phyloP scores from a whole-genome alignment of 2,888 invertebrate genomes.

The Dioctria rufipes region DNA sequence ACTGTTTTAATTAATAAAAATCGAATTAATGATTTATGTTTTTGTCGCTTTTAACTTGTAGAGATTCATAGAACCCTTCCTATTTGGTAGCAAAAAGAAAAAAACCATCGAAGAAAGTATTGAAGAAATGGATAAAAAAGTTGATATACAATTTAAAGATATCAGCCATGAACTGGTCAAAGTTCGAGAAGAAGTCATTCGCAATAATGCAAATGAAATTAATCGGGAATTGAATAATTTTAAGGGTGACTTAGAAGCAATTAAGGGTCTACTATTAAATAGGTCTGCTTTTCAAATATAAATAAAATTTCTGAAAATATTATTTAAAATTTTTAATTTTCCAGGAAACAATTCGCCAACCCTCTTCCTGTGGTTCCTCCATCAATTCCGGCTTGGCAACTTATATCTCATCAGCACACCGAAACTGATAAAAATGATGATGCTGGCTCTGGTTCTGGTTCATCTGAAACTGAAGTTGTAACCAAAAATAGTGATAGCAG shows the following conservation, averaged over 20 bases:
- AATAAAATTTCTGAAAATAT: not conserved
- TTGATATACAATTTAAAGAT: slow-evolving; percentile 75
- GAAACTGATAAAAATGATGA: slow-evolving; percentile 72
- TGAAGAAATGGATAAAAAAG: slow-evolving; percentile 78
- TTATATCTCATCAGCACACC: slow-evolving; percentile 70
- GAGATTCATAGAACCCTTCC: slow-evolving; percentile 77
- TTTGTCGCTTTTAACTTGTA: slow-evolving; percentile 65
- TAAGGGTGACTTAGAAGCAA: slow-evolving; percentile 80
- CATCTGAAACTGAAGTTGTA: slow-evolving; percentile 81
- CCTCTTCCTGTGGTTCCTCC: slow-evolving; percentile 77
- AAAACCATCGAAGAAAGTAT: slow-evolving; percentile 79
- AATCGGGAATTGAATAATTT: slow-evolving; percentile 78
- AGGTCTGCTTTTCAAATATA: slow-evolving; percentile 70
- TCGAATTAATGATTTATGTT: not conserved
- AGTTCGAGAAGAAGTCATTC: slow-evolving; percentile 78
- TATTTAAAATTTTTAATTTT: slow-evolving; percentile 50
- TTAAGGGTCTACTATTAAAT: slow-evolving; percentile 82
- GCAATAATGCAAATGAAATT: slow-evolving; percentile 70
- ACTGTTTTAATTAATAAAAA: slow-evolving; percentile 24
- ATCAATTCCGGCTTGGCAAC: slow-evolving; percentile 87
- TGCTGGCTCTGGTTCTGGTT: slow-evolving; percentile 78
- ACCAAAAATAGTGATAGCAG: slow-evolving; percentile 84
- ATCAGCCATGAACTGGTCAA: slow-evolving; percentile 78
- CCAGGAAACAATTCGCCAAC: slow-evolving; percentile 85
- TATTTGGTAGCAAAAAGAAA: slow-evolving; percentile 80